A percentile compares a stretch with the other conserved stretches of the same genome.
These are phyloP conservation scores for Acrocephalus arundinaceus DNA, from an alignment of 2,113 vertebrate species.

Conservation along the genomic window DNA sequence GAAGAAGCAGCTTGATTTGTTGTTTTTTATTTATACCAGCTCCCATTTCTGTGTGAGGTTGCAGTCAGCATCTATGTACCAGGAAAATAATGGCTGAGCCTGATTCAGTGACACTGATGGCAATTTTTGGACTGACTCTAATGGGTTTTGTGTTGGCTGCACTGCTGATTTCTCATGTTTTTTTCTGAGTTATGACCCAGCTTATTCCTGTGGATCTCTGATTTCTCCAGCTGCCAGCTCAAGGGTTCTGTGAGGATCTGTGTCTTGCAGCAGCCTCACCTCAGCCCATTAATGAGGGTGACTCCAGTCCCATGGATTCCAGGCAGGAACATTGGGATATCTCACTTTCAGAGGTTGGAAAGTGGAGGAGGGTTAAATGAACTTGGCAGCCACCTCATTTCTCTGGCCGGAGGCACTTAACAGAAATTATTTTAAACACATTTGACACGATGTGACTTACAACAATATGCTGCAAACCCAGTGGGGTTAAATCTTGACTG, in stretches of 20 bases:
- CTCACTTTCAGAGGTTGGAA: background rate
- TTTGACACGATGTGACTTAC: background rate
- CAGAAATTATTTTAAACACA: constrained; percentile 17
- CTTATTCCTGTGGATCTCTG: background rate
- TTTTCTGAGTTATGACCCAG: background rate
- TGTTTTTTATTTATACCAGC: background rate
- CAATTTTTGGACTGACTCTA: background rate
- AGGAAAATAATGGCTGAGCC: background rate
- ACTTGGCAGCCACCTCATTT: background rate
- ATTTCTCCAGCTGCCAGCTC: background rate
- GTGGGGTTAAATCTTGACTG: background rate
- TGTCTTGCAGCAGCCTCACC: background rate
- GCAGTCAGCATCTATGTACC: background rate
- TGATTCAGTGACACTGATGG: background rate
- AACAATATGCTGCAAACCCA: background rate
- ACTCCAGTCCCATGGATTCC: background rate
- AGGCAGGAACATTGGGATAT: background rate
- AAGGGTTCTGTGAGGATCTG: background rate
- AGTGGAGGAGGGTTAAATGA: background rate
- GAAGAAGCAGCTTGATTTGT: background rate
- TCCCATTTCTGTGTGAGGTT: background rate
- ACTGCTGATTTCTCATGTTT: background rate
- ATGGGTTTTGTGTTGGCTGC: background rate
- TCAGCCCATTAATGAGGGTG: background rate
- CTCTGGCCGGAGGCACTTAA: background rate